A percentile compares a stretch with the other conserved stretches of the same genome.
Evolutionary conservation across 2,888 invertebrate species (phyloP).

Genomic region (Altica lythri): DNA sequence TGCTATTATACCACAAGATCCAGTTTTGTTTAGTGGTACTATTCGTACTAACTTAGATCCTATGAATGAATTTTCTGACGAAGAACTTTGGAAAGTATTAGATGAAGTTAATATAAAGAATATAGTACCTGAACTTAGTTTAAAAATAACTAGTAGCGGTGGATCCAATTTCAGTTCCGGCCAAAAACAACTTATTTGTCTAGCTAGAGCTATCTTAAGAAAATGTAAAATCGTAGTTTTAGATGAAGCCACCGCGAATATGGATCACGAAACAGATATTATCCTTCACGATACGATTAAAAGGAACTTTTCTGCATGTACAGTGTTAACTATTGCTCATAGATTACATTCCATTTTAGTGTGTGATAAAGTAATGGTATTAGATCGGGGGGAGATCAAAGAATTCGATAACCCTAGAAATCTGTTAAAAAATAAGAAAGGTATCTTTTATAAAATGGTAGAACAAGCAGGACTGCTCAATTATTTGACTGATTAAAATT

Average conservation of each 20-base stretch:
- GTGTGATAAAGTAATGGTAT: constrained; percentile 60
- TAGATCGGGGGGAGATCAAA: constrained; percentile 57
- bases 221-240: constrained; percentile 59
- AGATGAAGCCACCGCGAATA: constrained; percentile 70
- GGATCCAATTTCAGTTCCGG: constrained; percentile 41
- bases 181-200: constrained; percentile 61
- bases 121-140: constrained; percentile 64
- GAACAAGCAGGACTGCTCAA: constrained; percentile 68
- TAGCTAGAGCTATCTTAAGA: constrained; percentile 60
- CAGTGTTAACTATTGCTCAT: constrained; percentile 59
- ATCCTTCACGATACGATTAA: constrained; percentile 69
- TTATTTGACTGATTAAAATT: constrained; percentile 25
- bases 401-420: constrained; percentile 40
- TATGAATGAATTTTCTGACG: constrained; percentile 38
- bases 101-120: constrained; percentile 51
- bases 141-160: constrained; percentile 42
- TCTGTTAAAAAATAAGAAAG: constrained; percentile 63
- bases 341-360: constrained; percentile 61
- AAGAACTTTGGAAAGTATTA: constrained; percentile 42
- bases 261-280: constrained; percentile 78
- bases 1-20: constrained; percentile 85
- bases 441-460: constrained; percentile 68
- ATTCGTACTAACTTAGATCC: constrained; percentile 55
- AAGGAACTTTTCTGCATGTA: constrained; percentile 59
- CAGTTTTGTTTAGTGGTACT: constrained; percentile 76